Evolutionary conservation across 2,113 vertebrate species (phyloP).

Genomic region (Pluvialis apricaria): DNA sequence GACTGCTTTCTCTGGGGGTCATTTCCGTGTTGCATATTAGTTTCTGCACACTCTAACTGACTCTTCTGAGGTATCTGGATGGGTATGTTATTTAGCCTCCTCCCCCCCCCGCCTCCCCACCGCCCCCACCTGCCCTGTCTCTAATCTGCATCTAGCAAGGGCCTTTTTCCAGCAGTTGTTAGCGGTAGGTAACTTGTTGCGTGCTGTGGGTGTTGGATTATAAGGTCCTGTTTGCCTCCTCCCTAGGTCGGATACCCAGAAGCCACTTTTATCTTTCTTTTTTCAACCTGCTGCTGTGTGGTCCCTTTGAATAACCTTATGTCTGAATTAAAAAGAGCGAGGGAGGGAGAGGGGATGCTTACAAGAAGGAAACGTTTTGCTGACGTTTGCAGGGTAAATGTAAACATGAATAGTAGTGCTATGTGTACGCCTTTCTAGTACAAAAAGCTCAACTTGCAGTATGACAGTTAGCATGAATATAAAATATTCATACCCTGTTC

Average conservation of each 20-base stretch:
- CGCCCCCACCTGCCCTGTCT: rapidly evolving
- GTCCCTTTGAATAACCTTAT: constrained; percentile 1
- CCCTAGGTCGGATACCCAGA: background rate
- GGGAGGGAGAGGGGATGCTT: background rate
- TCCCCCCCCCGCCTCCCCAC: rapidly evolving
- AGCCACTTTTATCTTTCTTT: background rate
- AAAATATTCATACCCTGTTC: constrained; percentile 55
- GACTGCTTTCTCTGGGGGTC: background rate
- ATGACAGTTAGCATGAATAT: constrained; percentile 54
- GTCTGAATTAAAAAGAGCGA: background rate
- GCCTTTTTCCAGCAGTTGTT: background rate
- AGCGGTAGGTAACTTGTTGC: background rate
- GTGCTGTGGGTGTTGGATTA: background rate
- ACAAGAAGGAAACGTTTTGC: constrained; percentile 40
- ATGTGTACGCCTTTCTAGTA: background rate
- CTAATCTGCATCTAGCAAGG: background rate
- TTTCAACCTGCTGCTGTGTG: constrained; percentile 6
- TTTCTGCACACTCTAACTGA: background rate
- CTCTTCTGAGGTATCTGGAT: background rate
- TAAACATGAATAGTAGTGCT: constrained; percentile 29
- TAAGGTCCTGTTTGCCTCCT: background rate
- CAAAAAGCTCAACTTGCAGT: constrained; percentile 39
- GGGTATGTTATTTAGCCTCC: background rate
- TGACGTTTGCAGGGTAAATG: constrained; percentile 41
- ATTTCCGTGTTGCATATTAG: background rate